Percentiles rank a stretch among this genome's conserved stretches.
Conservation (phyloP, 1,140 invertebrate species). For the Bombus confusus region DNA sequence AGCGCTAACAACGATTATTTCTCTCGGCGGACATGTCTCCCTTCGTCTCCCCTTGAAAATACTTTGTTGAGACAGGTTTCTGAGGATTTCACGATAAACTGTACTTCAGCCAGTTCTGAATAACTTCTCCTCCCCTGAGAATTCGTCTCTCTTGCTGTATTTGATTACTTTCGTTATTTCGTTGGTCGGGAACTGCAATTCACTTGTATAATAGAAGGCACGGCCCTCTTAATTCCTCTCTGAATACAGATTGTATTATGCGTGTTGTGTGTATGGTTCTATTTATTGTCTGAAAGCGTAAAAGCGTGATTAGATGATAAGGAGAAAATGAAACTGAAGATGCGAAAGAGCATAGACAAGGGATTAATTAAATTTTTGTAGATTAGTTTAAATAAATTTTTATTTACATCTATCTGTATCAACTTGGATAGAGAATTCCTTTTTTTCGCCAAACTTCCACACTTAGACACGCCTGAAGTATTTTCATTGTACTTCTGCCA, state of each 20-base stretch:
- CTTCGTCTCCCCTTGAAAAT: background rate
- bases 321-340: background rate
- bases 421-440: background rate
- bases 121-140: background rate
- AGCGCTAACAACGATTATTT: background rate
- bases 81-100: background rate
- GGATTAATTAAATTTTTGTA: background rate
- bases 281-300: background rate
- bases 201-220: constrained; percentile 15
- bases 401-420: constrained; percentile 19
- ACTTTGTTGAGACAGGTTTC: background rate
- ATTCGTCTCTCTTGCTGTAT: background rate
- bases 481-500: background rate
- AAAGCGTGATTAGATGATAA: background rate
- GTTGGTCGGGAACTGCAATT: background rate
- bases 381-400: constrained; percentile 41
- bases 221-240: background rate
- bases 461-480: background rate
- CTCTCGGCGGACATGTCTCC: no score
- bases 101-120: background rate
- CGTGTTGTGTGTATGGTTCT: background rate
- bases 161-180: constrained; percentile 36
- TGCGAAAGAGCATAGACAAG: no score
- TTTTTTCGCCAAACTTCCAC: background rate
- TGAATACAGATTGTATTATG: background rate